Conservation (phyloP, 2,888 invertebrate genomes). For the Sepioteuthis lessoniana region DNA sequence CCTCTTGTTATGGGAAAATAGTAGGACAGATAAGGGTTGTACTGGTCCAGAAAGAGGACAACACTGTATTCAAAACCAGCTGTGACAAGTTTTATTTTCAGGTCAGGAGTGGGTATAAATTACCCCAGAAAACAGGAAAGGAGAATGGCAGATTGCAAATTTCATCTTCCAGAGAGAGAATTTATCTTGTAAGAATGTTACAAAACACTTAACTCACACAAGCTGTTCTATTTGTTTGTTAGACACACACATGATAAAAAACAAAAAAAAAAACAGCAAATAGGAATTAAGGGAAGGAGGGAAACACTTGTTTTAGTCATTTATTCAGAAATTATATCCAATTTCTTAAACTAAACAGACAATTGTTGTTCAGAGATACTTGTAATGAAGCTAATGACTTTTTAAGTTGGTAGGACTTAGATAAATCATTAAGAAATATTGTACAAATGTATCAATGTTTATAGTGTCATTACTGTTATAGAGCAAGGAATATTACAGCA, state of each 20-base stretch:
- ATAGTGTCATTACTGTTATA: constrained; percentile 15
- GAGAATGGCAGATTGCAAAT: too few species aligned
- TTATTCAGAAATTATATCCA: constrained; percentile 20
- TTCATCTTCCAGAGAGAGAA: too few species aligned
- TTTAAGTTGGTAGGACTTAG: background rate
- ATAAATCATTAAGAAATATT: constrained; percentile 13
- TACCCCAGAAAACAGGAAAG: too few species aligned
- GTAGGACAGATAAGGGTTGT: too few species aligned
- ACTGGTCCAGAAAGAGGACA: too few species aligned
- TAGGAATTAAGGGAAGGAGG: constrained; percentile 17
- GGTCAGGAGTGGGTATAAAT: too few species aligned
- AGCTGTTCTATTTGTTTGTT: background rate
- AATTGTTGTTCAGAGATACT: constrained; percentile 33
- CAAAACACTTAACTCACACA: background rate
- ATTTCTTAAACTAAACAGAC: constrained; percentile 33
- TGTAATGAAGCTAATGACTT: constrained; percentile 33
- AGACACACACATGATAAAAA: background rate
- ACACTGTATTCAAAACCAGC: too few species aligned
- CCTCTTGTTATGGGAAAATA: too few species aligned
- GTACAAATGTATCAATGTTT: constrained; percentile 8
- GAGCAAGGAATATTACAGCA: constrained; percentile 20
- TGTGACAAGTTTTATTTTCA: too few species aligned
- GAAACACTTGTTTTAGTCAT: constrained; percentile 25
- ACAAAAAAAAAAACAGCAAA: background rate
- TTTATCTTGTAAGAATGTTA: background rate